Conservation (phyloP, 53 echinoderm and acorn worm genomes). For the Paelopatides confundens region DNA sequence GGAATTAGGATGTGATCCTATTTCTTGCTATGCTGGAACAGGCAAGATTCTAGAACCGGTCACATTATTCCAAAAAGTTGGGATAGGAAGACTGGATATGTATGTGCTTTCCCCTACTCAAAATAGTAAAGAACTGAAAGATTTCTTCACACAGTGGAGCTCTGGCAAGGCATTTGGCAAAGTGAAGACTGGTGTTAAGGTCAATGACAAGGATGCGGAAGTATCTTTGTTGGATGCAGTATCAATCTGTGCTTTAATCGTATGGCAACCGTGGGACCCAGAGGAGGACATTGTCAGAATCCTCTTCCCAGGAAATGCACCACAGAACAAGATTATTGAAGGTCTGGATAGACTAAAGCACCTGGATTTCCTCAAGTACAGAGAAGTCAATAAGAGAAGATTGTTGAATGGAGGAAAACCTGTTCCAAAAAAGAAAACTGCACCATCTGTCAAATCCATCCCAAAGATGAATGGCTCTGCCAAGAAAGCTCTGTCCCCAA, state of each 20-base stretch:
- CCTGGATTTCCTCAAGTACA: constrained; percentile 85
- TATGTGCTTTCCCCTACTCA: constrained; percentile 90
- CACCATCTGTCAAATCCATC: constrained; percentile 41
- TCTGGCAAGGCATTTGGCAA: constrained; percentile 84
- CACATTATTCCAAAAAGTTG: constrained; percentile 97
- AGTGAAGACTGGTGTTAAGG: constrained; percentile 93
- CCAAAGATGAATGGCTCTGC: constrained; percentile 80
- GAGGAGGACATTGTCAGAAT: constrained; percentile 95
- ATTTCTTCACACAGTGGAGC: constrained; percentile 93
- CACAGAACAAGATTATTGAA: constrained; percentile 92
- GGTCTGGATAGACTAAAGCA: constrained; percentile 92
- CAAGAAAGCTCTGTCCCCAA: constrained; percentile 60
- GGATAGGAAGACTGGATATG: constrained; percentile 97
- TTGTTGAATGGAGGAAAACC: constrained; percentile 62
- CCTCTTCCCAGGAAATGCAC: constrained; percentile 97
- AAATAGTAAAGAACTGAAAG: constrained; percentile 96
- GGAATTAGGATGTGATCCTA: constrained; percentile 86
- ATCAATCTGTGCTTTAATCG: constrained; percentile 96
- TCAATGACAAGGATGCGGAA: constrained; percentile 93
- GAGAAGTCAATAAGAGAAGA: constrained; percentile 65
- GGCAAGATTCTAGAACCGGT: constrained; percentile 93
- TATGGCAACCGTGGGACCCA: constrained; percentile 96
- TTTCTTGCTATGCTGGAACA: constrained; percentile 72
- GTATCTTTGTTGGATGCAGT: constrained; percentile 80
- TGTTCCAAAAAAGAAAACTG: constrained; percentile 66